Evolutionary conservation across 2,797 vertebrate species (phyloP), one percentile per base, ranked within the genome.

Genomic region (Phalloptychus januarius): DNA sequence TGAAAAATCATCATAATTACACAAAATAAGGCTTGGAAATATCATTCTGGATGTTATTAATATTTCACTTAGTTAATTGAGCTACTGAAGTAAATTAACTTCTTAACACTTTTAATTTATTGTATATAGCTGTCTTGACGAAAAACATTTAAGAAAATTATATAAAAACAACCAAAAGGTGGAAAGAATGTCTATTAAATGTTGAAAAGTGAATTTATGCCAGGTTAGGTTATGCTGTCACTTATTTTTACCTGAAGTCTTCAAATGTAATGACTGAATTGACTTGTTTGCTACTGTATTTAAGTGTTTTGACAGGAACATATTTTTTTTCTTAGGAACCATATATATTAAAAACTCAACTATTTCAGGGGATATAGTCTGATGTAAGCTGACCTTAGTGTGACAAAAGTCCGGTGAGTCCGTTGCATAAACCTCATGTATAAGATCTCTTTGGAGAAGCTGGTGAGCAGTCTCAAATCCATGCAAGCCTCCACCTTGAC

Each of bases 401-500:
- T 38, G 71, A 38, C 40, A 38, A 36, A 72, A 72, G 33, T 28
- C 33, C 23, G 11, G 20, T 2, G 10, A 69, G 42, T 25, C 12
- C 0, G 38, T n/a, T 11, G 38, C 65, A 69, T 42, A 44, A 52
- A 72, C 31, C 36, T 16, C 52, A 85, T 54, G 72, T 54, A 36
- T 10, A 33, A 44, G 79, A 38, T 80, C 84, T 86, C 84, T 44
- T 77, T 81, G 85, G 82, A 83, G 83, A 78, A 86, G 73, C 79
- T 50, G 25, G 70, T 72, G 85, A 79, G 84, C 79, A 74, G 77
- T 54, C 77, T 91, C 70, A 72, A 77, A 89, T 86, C 88, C 71
- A 79, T 85, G 74, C 73, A 83, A 87, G 76, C 67, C 52, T 83
- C 80, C 28, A 44, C 85, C 82, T 75, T 88, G 84, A 89, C 87